phyloP scores from a whole-genome alignment of 1,140 invertebrate species.

The Aricia agestis region DNA sequence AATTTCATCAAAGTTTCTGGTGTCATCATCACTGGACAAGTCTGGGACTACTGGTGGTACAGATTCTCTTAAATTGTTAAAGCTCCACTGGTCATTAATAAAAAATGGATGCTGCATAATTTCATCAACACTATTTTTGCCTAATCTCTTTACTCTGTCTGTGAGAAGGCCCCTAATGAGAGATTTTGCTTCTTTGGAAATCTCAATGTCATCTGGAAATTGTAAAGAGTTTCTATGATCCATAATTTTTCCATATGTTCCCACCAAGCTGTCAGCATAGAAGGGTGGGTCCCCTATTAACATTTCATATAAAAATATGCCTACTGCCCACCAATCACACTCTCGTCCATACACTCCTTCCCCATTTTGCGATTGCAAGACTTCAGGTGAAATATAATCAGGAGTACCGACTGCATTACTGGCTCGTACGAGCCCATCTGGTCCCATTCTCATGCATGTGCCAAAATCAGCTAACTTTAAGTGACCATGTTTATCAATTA shows the following conservation, averaged over 20 bases:
- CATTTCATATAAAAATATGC: slow-evolving; percentile 99
- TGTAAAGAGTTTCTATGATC: slow-evolving; percentile 96
- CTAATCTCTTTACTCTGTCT: slow-evolving; percentile 92
- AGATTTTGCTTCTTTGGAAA: slow-evolving; percentile 93
- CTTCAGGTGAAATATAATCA: slow-evolving; percentile 99
- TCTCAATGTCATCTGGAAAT: slow-evolving; percentile 96
- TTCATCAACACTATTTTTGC: slow-evolving; percentile 95
- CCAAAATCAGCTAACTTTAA: slow-evolving; percentile 99
- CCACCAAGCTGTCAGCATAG: slow-evolving; percentile 98
- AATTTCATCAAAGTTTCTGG: slow-evolving; percentile 98
- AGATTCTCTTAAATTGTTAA: slow-evolving; percentile 95
- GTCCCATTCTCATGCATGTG: slow-evolving; percentile 98
- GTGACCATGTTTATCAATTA: slow-evolving; percentile 94
- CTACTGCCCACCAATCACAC: slow-evolving; percentile 99
- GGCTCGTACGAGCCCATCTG: slow-evolving; percentile 94
- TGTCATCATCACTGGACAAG: slow-evolving; percentile 96
- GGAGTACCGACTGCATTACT: slow-evolving; percentile 99
- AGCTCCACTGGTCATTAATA: slow-evolving; percentile 97
- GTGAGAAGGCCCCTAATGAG: slow-evolving; percentile 96
- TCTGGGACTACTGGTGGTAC: slow-evolving; percentile 98
- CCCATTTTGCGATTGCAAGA: slow-evolving; percentile 97
- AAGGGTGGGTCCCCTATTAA: slow-evolving; percentile 99
- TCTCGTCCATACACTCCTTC: slow-evolving; percentile 96
- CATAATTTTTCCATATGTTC: slow-evolving; percentile 99
- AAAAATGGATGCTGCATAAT: slow-evolving; percentile 98